phyloP scores from a whole-genome alignment of 2,888 invertebrate genomes.

The Malachius bipustulatus region DNA sequence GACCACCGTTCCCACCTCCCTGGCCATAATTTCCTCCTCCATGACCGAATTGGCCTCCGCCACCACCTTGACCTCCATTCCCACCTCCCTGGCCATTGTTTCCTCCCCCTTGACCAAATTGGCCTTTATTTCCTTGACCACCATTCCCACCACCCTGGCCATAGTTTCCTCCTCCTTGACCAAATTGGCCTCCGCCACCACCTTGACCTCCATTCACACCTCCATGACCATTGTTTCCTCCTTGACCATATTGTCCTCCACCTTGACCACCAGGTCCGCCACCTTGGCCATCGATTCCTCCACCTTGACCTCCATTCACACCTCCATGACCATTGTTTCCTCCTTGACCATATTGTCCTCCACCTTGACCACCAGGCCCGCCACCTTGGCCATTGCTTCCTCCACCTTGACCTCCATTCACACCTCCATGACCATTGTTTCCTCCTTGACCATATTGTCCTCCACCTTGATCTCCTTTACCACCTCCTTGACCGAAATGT shows the following conservation, averaged over 20 bases:
- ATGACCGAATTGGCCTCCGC: no score
- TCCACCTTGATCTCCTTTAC: not conserved
- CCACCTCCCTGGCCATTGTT: no score
- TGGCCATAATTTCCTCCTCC: no score
- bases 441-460: not conserved
- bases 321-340: conserved; percentile 1
- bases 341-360: not conserved
- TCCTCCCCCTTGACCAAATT: no score
- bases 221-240: no score
- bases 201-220: not conserved
- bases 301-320: not conserved
- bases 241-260: no score
- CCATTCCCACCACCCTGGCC: not conserved
- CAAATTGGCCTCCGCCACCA: no score
- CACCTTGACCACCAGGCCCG: not conserved
- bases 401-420: not conserved
- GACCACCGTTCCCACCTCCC: no score
- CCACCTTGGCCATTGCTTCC: not conserved
- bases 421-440: no score
- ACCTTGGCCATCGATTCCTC: not conserved
- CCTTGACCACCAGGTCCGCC: not conserved
- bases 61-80: no score
- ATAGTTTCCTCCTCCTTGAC: not conserved
- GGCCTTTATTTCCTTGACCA: no score
- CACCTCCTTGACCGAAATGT: not conserved